Percentiles rank a stretch among this genome's conserved stretches.
phyloP scores from a whole-genome alignment of 2,888 invertebrate genomes.

The Cataglyphis altisquamis region DNA sequence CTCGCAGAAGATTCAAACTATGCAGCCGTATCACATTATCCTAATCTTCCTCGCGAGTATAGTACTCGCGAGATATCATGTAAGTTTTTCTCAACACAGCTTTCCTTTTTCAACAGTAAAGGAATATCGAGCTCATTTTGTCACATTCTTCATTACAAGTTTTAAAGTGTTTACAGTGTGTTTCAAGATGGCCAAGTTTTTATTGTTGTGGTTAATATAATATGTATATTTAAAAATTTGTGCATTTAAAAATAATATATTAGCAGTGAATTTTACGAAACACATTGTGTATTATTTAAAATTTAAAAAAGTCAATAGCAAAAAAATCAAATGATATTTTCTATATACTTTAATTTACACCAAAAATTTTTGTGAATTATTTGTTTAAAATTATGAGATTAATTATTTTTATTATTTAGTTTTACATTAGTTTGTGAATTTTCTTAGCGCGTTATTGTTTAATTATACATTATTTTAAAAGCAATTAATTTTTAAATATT shows the following conservation, averaged over 20 bases:
- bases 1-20: conserved; percentile 74
- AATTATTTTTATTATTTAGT: background rate
- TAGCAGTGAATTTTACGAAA: background rate
- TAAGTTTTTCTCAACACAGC: conserved; percentile 69
- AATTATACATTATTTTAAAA: background rate
- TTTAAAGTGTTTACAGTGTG: background rate
- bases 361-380: background rate
- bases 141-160: background rate
- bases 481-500: background rate
- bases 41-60: conserved; percentile 69
- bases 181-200: background rate
- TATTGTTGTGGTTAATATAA: background rate
- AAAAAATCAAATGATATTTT: background rate
- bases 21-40: conserved; percentile 73
- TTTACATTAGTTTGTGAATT: conserved; percentile 1
- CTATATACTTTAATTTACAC: background rate
- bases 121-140: background rate
- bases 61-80: conserved; percentile 72
- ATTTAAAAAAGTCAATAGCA: background rate
- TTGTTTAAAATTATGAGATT: background rate
- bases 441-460: background rate
- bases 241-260: background rate
- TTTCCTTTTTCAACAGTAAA: background rate
- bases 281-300: background rate
- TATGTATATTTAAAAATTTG: background rate